Conservation (phyloP, 2,888 invertebrate genomes). For the Eulithis prunata region DNA sequence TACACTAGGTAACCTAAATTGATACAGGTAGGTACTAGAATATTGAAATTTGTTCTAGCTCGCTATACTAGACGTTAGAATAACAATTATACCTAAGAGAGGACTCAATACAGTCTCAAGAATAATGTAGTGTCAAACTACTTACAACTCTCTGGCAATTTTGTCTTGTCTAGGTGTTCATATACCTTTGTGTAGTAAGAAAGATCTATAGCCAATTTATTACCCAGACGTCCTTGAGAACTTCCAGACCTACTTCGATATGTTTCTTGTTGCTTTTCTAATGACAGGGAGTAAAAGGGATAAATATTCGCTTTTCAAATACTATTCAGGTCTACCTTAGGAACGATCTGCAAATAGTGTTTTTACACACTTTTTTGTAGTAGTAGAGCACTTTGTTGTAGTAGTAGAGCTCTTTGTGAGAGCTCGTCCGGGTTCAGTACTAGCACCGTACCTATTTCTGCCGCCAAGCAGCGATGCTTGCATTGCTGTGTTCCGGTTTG, state of each 20-base stretch:
- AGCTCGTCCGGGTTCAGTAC: too few species aligned
- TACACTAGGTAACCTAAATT: constrained; percentile 35
- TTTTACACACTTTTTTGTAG: too few species aligned
- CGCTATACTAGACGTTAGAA: background rate
- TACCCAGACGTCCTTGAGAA: background rate
- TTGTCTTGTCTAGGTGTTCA: background rate
- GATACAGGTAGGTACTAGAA: constrained; percentile 33
- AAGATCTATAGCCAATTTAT: constrained; percentile 5
- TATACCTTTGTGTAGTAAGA: background rate
- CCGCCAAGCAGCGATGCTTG: too few species aligned
- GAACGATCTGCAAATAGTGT: too few species aligned
- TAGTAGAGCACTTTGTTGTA: too few species aligned
- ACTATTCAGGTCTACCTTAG: too few species aligned
- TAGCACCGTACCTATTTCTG: too few species aligned
- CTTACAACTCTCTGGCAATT: too few species aligned
- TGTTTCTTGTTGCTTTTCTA: background rate
- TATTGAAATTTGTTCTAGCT: constrained; percentile 26
- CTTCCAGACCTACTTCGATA: background rate
- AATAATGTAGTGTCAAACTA: background rate
- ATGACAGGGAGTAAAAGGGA: background rate
- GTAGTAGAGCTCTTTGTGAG: too few species aligned
- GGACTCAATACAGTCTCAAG: background rate
- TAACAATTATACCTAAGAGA: background rate
- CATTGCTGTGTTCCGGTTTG: too few species aligned
- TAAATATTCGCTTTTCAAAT: too few species aligned